A percentile compares a stretch with the other conserved stretches of the same genome.
Evolutionary conservation across 2,888 invertebrate genomes (phyloP).

Genomic region (Spodoptera exigua): DNA sequence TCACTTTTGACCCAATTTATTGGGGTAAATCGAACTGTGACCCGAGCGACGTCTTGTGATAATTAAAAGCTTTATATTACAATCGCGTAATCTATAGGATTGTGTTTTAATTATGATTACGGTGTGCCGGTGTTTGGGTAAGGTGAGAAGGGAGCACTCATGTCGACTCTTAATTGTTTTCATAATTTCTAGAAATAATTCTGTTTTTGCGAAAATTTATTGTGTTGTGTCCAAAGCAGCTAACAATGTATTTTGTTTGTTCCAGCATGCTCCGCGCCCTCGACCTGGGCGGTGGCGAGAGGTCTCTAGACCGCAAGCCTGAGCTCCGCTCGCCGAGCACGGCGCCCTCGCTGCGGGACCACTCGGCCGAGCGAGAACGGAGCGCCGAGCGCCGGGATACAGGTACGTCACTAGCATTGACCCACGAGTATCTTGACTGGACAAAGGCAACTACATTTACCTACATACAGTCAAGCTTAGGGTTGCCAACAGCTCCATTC

Average conservation of each 20-base stretch:
- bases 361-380: slow-evolving; percentile 78
- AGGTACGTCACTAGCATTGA: slow-evolving; percentile 72
- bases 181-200: neutral
- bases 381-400: slow-evolving; percentile 81
- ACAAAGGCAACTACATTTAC: slow-evolving; percentile 2
- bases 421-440: slow-evolving; percentile 32
- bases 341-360: slow-evolving; percentile 71
- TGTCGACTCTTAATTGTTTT: slow-evolving; percentile 7
- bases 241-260: slow-evolving; percentile 61
- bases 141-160: slow-evolving; percentile 2
- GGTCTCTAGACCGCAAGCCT: slow-evolving; percentile 77
- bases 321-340: slow-evolving; percentile 86
- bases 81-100: slow-evolving; percentile 55
- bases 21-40: slow-evolving; percentile 80
- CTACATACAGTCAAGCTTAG: neutral
- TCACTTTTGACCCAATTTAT: slow-evolving; percentile 85
- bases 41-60: slow-evolving; percentile 58
- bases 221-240: no score
- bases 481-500: slow-evolving; percentile 15
- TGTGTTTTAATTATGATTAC: slow-evolving; percentile 55
- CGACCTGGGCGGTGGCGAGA: slow-evolving; percentile 88
- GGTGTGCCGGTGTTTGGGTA: slow-evolving; percentile 19
- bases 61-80: slow-evolving; percentile 61
- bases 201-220: no score
- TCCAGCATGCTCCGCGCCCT: slow-evolving; percentile 94